Percentiles rank a stretch among this genome's conserved stretches.
These are phyloP conservation scores for Pseudomyrmex dendroicus DNA, from an alignment of 1,140 invertebrate species.

Conservation along the genomic window DNA sequence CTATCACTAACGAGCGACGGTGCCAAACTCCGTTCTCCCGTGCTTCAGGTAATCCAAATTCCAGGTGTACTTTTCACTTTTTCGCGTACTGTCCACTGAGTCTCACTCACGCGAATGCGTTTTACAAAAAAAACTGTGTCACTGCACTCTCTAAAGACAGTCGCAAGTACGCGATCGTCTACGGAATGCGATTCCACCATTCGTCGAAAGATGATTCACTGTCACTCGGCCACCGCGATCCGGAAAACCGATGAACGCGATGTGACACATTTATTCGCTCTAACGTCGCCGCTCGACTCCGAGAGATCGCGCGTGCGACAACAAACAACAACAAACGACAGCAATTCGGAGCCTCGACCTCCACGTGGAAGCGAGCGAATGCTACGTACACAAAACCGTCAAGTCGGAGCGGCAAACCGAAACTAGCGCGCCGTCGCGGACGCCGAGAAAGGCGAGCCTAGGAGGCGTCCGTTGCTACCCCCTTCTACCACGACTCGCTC, in stretches of 20 bases:
- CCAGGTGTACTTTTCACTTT: slow-evolving; percentile 4
- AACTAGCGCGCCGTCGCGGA: slow-evolving; percentile 74
- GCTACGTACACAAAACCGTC: slow-evolving; percentile 59
- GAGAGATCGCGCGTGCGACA: not conserved
- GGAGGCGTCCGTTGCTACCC: slow-evolving; percentile 29
- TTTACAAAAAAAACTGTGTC: slow-evolving; percentile 1
- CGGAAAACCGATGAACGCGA: not conserved
- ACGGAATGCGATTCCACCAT: not conserved
- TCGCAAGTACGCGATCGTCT: not conserved
- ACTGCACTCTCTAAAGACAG: slow-evolving; percentile 31
- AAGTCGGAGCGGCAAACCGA: slow-evolving; percentile 75
- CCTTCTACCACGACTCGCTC: not conserved
- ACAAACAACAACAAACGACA: slow-evolving; percentile 16
- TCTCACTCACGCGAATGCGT: slow-evolving; percentile 17
- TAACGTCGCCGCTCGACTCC: not conserved
- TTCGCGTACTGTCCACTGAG: slow-evolving; percentile 23
- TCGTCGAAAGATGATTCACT: not conserved
- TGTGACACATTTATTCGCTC: not conserved
- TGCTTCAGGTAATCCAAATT: slow-evolving; percentile 61
- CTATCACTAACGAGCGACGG: not conserved
- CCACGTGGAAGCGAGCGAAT: slow-evolving; percentile 72
- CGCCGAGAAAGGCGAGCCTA: slow-evolving; percentile 69
- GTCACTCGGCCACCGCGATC: not conserved
- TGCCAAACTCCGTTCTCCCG: not conserved
- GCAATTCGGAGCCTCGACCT: slow-evolving; percentile 30